phyloP scores from a whole-genome alignment of 2,113 vertebrate species.

The Channa argus region DNA sequence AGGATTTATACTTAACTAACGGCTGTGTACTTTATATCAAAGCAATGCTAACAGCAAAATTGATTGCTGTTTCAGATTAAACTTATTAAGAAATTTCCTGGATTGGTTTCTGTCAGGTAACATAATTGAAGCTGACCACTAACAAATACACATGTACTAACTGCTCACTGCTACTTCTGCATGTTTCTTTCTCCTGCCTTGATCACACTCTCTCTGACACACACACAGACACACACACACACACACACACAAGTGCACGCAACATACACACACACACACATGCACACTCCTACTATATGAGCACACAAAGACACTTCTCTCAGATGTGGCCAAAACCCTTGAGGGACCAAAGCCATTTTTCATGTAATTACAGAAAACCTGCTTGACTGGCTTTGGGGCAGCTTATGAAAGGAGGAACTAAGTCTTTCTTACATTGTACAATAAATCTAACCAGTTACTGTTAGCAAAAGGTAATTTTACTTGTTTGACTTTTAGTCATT shows the following conservation, averaged over 20 bases:
- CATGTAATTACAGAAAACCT: slow-evolving; percentile 84
- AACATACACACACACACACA: background rate
- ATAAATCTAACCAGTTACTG: slow-evolving; percentile 38
- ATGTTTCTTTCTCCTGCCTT: slow-evolving; percentile 3
- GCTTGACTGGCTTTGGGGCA: slow-evolving; percentile 79
- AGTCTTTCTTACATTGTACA: slow-evolving; percentile 55
- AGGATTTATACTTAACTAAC: slow-evolving; percentile 16
- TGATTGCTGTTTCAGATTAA: background rate
- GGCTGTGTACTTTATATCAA: slow-evolving; percentile 15
- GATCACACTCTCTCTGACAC: slow-evolving; percentile 6
- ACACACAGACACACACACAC: slow-evolving; percentile 2
- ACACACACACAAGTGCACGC: background rate
- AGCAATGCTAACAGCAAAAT: background rate
- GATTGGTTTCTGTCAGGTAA: background rate
- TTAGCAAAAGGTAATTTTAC: slow-evolving; percentile 30
- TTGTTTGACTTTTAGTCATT: slow-evolving; percentile 39
- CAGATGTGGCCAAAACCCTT: slow-evolving; percentile 74
- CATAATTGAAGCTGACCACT: slow-evolving; percentile 2
- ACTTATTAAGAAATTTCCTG: background rate
- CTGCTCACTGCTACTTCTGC: background rate
- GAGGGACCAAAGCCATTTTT: slow-evolving; percentile 80
- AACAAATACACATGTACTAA: background rate
- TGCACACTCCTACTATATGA: slow-evolving; percentile 2
- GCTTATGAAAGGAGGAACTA: slow-evolving; percentile 62
- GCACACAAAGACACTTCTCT: slow-evolving; percentile 55